These are phyloP conservation scores for Aradophagus sp. DNA, from an alignment of 1,140 invertebrate species.

Conservation along the genomic window DNA sequence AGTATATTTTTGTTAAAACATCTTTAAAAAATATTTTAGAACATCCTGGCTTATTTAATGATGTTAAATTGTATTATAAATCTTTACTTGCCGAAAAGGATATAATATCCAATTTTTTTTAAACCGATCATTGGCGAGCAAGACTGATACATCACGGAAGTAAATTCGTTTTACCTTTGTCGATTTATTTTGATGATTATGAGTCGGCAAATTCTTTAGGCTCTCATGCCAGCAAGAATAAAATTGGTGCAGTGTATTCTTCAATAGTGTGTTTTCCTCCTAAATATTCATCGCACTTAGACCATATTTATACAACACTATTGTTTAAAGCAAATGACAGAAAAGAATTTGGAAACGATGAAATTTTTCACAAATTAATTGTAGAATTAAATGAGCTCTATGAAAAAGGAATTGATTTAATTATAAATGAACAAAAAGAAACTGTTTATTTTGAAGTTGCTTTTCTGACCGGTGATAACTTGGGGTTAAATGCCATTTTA, in stretches of 20 bases:
- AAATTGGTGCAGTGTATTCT: neutral
- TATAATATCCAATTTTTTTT: neutral
- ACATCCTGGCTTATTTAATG: no score
- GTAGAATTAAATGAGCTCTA: constrained; percentile 5
- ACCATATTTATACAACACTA: neutral
- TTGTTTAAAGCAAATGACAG: neutral
- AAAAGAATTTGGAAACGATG: neutral
- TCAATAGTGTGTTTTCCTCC: neutral
- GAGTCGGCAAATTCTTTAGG: neutral
- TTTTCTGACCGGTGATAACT: constrained; percentile 5
- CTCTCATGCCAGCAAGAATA: neutral
- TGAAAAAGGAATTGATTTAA: constrained; percentile 7
- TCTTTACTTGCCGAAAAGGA: neutral
- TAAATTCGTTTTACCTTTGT: neutral
- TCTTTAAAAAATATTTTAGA: no score
- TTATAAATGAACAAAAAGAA: neutral
- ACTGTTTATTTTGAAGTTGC: constrained; percentile 4
- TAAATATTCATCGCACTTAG: neutral
- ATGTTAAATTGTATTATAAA: neutral
- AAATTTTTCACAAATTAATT: neutral
- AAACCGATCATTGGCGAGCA: neutral
- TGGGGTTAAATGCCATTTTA: constrained; percentile 4
- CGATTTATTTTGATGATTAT: neutral
- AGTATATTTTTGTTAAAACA: no score
- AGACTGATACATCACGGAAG: neutral